phyloP scores from a whole-genome alignment of 2,113 vertebrate species.

The Mola mola region DNA sequence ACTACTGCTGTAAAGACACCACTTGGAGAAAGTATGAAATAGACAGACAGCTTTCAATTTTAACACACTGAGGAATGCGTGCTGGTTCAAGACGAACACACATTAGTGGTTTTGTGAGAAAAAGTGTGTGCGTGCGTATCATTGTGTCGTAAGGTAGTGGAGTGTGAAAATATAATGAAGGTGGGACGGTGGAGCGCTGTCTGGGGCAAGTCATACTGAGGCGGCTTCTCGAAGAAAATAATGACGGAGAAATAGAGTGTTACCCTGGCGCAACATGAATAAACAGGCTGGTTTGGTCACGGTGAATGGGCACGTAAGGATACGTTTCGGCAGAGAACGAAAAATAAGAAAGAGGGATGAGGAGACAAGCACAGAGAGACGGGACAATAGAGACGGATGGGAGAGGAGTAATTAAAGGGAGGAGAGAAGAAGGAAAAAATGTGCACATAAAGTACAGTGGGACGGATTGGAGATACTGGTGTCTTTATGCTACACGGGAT shows the following conservation, averaged over 20 bases:
- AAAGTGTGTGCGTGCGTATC: slow-evolving; percentile 26
- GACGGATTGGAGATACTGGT: slow-evolving; percentile 16
- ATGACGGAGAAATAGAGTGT: slow-evolving; percentile 64
- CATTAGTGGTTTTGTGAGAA: slow-evolving; percentile 21
- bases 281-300: slow-evolving; percentile 62
- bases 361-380: background rate
- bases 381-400: slow-evolving; percentile 12
- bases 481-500: slow-evolving; percentile 10
- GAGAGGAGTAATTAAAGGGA: background rate
- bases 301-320: slow-evolving; percentile 53
- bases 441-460: background rate
- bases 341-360: slow-evolving; percentile 11
- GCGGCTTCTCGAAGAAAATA: slow-evolving; percentile 62
- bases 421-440: background rate
- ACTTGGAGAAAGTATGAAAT: background rate
- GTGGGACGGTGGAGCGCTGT: slow-evolving; percentile 68
- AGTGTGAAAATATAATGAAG: slow-evolving; percentile 81
- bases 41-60: slow-evolving; percentile 21
- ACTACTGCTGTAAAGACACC: background rate
- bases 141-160: slow-evolving; percentile 54
- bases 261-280: slow-evolving; percentile 67
- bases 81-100: slow-evolving; percentile 39
- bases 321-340: slow-evolving; percentile 31
- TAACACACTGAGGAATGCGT: slow-evolving; percentile 14
- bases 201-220: slow-evolving; percentile 69